A percentile compares a stretch with the other conserved stretches of the same genome.
Conservation (phyloP, 2,888 invertebrate species). For the Brenthis daphne region DNA sequence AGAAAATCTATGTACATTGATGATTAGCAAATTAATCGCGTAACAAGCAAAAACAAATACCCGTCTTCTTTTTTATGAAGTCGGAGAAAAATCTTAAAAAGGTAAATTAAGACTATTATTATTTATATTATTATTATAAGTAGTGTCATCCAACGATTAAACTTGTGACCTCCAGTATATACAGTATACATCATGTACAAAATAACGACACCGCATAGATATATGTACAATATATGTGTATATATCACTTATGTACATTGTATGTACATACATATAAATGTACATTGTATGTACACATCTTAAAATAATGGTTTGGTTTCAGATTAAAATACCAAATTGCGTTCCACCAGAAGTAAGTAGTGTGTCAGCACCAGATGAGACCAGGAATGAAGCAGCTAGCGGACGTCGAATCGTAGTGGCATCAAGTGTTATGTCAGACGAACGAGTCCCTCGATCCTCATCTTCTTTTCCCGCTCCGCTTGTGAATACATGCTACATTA, state of each 20-base stretch:
- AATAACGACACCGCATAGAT: too few species aligned
- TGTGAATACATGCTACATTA: constrained; percentile 38
- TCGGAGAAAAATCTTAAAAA: too few species aligned
- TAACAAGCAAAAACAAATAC: too few species aligned
- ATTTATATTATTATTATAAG: too few species aligned
- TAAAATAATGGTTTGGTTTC: constrained; percentile 15
- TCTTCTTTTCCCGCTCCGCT: constrained; percentile 51
- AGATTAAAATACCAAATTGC: constrained; percentile 70
- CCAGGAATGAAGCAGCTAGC: constrained; percentile 65
- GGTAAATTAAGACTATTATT: too few species aligned
- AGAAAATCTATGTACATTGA: too few species aligned
- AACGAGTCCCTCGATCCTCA: constrained; percentile 67
- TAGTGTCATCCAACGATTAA: too few species aligned
- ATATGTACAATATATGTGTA: background rate
- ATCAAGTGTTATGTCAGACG: constrained; percentile 86
- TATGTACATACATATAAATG: background rate
- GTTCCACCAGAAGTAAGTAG: constrained; percentile 80
- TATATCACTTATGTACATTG: background rate
- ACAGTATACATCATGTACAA: too few species aligned
- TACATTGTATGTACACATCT: too few species aligned
- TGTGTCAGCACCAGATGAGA: constrained; percentile 64
- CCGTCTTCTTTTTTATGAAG: too few species aligned
- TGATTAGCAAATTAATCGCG: too few species aligned
- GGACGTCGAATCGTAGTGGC: constrained; percentile 84
- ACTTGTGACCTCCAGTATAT: too few species aligned